Base-by-base conservation (phyloP, 2,797 vertebrate genomes). In the Falco biarmicus region DNA sequence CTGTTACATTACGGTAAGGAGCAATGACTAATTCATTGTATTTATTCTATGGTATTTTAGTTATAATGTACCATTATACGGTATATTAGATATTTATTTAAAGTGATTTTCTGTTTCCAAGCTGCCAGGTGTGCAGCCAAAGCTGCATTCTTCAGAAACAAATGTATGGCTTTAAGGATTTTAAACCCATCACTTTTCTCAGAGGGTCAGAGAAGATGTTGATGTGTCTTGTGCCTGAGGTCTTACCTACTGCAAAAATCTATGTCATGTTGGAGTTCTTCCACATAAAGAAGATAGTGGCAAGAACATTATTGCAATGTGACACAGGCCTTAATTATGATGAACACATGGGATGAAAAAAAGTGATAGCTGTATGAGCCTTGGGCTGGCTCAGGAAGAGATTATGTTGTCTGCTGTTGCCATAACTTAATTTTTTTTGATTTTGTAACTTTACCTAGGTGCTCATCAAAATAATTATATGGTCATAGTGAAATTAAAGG, bases 21-120 rank as follows among this genome's bases (percentile, higher is more conserved):
- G 77, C 54, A 90, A 93, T 90, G 86, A 91, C 70, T 73, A 94
- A 92, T 78, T 82, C 31, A 87, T 93, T 68, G 17, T 89, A 89
- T 93, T 96, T 96, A 68, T 83, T 92, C 70, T 64, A 15, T 29
- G 11, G 15, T 57, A 82, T 80, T 56, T 64, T 68, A 83, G 53
- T 45, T 91, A 43, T 43, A 43, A 43, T 43, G 41, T 43, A 43
- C 41, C 41, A 43, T 43, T 43, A 43, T 64, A 15, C 26, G 10
- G 15, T 57, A 82, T 80, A 59, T 64, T 68, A 81, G 53, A 43
- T 43, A 91, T 74, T 90, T 96, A 88, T 92, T 96, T 89, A 68
- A 92, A 95, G 56, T 45, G n/a, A 57, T 76, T 96, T 95, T 92
- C 53, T 79, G 22, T 76, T 84, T 84, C 68, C 47, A 60, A 32